phyloP scores from a whole-genome alignment of 2,113 vertebrate genomes.

The Atrichornis clamosus region DNA sequence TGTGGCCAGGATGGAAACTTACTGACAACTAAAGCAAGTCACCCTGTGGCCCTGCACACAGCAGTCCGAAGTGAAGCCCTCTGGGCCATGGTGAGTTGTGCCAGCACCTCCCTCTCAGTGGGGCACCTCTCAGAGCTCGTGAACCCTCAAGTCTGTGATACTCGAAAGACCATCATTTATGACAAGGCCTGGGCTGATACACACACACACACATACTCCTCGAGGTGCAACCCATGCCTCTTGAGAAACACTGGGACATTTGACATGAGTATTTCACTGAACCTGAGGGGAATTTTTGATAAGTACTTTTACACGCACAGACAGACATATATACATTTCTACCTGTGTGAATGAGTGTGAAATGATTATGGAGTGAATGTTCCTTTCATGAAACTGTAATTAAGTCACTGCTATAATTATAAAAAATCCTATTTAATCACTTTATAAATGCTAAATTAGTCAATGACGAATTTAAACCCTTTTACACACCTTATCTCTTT shows the following conservation, averaged over 20 bases:
- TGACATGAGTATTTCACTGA: not conserved
- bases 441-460: not conserved
- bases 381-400: not conserved
- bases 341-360: not conserved
- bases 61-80: not conserved
- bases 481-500: not conserved
- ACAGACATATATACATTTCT: not conserved
- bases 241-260: not conserved
- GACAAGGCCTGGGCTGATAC: rapidly evolving
- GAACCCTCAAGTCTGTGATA: rapidly evolving
- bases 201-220: not conserved
- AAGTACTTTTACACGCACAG: not conserved
- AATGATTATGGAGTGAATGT: not conserved
- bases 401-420: not conserved
- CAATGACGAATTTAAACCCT: not conserved
- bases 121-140: not conserved
- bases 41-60: not conserved
- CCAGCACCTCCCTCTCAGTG: not conserved
- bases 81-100: not conserved
- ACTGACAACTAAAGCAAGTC: not conserved
- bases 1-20: not conserved
- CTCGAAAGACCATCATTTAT: rapidly evolving
- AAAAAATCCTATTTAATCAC: not conserved
- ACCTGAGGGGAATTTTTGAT: not conserved
- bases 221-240: not conserved